phyloP scores from a whole-genome alignment of 2,797 vertebrate genomes.

The Urosaurus nigricauda region DNA sequence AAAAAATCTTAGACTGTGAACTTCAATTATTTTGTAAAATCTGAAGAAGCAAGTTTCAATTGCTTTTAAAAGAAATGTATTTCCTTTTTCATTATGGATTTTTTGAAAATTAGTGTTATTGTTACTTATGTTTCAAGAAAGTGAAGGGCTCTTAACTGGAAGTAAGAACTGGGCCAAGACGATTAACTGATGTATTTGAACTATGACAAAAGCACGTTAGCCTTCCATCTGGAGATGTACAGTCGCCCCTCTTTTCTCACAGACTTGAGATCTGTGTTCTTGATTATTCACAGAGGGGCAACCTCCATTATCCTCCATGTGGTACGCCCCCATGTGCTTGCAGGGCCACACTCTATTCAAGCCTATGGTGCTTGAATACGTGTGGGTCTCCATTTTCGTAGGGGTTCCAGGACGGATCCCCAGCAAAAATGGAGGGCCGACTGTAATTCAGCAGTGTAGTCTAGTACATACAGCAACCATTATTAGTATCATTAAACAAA shows the following conservation, averaged over 20 bases:
- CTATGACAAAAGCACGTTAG: neutral
- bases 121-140: neutral
- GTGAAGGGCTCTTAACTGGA: neutral
- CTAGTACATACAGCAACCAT: constrained; percentile 1
- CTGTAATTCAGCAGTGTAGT: constrained; percentile 19
- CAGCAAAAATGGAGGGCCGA: too few relatives aligned
- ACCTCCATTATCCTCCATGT: too few relatives aligned
- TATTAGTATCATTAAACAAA: neutral
- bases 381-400: too few relatives aligned
- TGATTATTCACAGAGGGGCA: too few relatives aligned
- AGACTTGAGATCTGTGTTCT: too few relatives aligned
- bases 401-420: too few relatives aligned
- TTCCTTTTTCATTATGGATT: neutral
- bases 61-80: constrained; percentile 45
- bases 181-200: neutral
- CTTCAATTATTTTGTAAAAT: constrained; percentile 38
- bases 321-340: too few relatives aligned
- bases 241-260: too few relatives aligned
- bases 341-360: too few relatives aligned
- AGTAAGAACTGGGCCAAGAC: neutral
- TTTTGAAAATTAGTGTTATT: neutral
- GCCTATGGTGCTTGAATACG: too few relatives aligned
- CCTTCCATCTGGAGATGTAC: neutral
- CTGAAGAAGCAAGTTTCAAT: constrained; percentile 26
- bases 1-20: constrained; percentile 70